These are phyloP conservation scores for Salpingus planirostris DNA, from an alignment of 2,888 invertebrate species.

Conservation along the genomic window DNA sequence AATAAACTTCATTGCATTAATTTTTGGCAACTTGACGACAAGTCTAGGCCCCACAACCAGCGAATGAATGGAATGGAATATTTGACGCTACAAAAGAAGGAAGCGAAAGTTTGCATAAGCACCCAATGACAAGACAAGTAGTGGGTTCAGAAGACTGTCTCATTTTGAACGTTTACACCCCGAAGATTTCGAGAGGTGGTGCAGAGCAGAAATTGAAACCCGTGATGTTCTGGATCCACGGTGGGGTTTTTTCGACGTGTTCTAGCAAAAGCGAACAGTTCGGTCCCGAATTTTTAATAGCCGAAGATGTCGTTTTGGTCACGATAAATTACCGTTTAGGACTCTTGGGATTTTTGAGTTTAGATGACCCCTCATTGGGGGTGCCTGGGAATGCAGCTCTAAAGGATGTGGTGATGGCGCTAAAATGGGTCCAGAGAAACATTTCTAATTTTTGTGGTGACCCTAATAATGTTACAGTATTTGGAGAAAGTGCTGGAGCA, in stretches of 20 bases:
- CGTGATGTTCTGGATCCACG: slow-evolving; percentile 42
- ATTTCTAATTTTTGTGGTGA: slow-evolving; percentile 42
- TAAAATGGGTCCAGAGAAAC: slow-evolving; percentile 43
- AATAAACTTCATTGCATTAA: no score
- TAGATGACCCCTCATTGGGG: slow-evolving; percentile 38
- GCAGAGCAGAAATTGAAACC: slow-evolving; percentile 17
- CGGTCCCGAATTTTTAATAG: slow-evolving; percentile 28
- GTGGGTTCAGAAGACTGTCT: slow-evolving; percentile 32
- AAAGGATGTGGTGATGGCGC: slow-evolving; percentile 43
- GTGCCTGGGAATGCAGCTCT: slow-evolving; percentile 45
- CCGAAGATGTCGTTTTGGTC: slow-evolving; percentile 28
- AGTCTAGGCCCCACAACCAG: slow-evolving; percentile 21
- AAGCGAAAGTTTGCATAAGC: slow-evolving; percentile 19
- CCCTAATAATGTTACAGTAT: slow-evolving; percentile 42
- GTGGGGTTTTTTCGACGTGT: slow-evolving; percentile 40
- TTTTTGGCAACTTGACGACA: no score
- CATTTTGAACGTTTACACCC: slow-evolving; percentile 29
- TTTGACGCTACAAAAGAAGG: slow-evolving; percentile 23
- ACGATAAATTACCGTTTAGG: slow-evolving; percentile 31
- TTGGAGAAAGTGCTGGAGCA: slow-evolving; percentile 45
- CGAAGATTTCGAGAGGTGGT: no score
- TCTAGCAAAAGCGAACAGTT: slow-evolving; percentile 22
- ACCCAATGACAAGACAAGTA: slow-evolving; percentile 17
- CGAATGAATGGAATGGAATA: slow-evolving; percentile 23
- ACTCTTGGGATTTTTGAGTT: slow-evolving; percentile 39